Conservation (phyloP, 1,140 invertebrate species). For the Pseudoatta argentina region DNA sequence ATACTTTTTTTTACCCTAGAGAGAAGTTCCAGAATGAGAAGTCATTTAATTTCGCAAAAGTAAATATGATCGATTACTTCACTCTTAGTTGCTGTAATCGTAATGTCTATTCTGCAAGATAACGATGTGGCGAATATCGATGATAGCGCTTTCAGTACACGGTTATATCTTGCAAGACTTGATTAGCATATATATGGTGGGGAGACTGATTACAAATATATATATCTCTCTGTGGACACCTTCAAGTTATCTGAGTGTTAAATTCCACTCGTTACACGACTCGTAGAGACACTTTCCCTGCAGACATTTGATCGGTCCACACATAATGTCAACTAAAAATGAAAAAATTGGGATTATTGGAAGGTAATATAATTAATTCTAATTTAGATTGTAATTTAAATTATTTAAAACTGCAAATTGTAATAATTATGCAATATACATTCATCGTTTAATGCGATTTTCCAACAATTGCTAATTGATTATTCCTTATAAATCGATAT, state of each 20-base stretch:
- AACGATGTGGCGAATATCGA: neutral
- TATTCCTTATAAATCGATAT: neutral
- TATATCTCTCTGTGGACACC: constrained; percentile 10
- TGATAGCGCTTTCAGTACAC: constrained; percentile 1
- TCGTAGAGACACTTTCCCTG: neutral
- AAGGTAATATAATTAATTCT: constrained; percentile 87
- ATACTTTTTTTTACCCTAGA: neutral
- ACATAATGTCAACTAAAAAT: constrained; percentile 77
- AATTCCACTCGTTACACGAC: neutral
- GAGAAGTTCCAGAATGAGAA: neutral
- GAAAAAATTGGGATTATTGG: constrained; percentile 90
- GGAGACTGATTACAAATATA: constrained; percentile 42
- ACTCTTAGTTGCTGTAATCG: neutral
- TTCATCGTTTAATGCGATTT: neutral
- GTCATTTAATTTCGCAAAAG: neutral
- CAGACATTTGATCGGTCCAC: neutral
- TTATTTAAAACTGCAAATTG: neutral
- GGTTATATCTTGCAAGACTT: neutral
- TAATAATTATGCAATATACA: neutral
- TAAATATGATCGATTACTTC: neutral
- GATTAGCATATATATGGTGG: neutral
- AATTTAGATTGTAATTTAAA: neutral
- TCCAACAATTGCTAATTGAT: neutral
- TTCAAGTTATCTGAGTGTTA: constrained; percentile 10
- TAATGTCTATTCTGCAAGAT: neutral